These are phyloP conservation scores for Benitochromis conjunctus DNA, from an alignment of 2,113 vertebrate species.

Conservation along the genomic window DNA sequence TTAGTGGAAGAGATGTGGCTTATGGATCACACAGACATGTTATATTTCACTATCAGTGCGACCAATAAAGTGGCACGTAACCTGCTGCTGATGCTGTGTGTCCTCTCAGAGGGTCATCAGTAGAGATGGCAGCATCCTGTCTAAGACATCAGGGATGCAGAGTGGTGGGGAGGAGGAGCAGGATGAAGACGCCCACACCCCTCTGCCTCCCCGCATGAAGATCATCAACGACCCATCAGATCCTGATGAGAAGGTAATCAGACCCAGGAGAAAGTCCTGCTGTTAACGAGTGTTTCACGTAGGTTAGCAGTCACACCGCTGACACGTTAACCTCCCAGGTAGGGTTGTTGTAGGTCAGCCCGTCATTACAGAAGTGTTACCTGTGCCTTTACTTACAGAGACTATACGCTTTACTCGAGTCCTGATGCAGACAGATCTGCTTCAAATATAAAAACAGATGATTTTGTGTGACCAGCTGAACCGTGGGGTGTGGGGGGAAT, in stretches of 20 bases:
- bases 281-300: accelerated
- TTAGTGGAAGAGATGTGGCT: neutral
- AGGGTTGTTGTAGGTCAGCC: neutral
- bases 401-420: neutral
- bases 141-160: conserved; percentile 76
- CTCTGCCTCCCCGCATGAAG: conserved; percentile 96
- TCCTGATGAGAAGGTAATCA: conserved; percentile 87
- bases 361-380: neutral
- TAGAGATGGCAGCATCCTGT: conserved; percentile 70
- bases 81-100: neutral
- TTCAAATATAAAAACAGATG: neutral
- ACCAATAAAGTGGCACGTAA: neutral
- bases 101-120: conserved; percentile 78
- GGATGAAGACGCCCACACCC: conserved; percentile 92
- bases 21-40: neutral
- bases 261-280: neutral
- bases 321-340: neutral
- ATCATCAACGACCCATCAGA: conserved; percentile 94
- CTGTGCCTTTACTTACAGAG: neutral
- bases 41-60: too few species aligned
- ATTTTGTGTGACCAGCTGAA: neutral
- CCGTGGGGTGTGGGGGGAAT: too few species aligned
- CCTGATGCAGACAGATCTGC: neutral
- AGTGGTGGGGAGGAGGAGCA: conserved; percentile 94
- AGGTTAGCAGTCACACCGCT: too few species aligned